phyloP scores from a whole-genome alignment of 2,797 vertebrate genomes.

The Poeciliopsis turneri region DNA sequence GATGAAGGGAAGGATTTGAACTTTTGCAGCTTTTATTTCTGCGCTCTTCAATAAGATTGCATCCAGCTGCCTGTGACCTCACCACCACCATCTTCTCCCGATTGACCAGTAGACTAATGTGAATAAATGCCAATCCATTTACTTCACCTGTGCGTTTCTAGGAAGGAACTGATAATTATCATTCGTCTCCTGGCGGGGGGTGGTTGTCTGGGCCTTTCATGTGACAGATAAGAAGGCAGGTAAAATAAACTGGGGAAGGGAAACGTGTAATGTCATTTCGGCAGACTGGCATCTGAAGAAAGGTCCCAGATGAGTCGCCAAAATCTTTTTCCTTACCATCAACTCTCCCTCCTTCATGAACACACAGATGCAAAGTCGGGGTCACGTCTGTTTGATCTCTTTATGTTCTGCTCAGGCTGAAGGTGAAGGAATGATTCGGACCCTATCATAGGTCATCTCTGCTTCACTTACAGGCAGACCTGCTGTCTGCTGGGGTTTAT shows the following conservation, averaged over 20 bases:
- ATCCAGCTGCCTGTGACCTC: conserved; percentile 21
- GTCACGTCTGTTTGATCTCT: conserved; percentile 68
- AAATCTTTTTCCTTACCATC: conserved; percentile 35
- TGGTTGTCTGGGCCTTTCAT: conserved; percentile 80
- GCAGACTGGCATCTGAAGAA: conserved; percentile 70
- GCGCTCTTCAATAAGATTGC: conserved; percentile 31
- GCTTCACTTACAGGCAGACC: conserved; percentile 23
- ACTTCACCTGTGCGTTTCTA: conserved; percentile 60
- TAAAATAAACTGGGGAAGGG: conserved; percentile 64
- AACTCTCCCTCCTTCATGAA: conserved; percentile 9
- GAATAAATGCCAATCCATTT: conserved; percentile 74
- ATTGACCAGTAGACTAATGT: conserved; percentile 62
- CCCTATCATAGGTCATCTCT: conserved; percentile 64
- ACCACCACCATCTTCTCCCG: conserved; percentile 32
- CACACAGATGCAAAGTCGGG: conserved; percentile 28
- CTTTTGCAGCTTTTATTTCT: conserved; percentile 26
- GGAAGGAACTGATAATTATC: conserved; percentile 71
- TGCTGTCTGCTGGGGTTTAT: conserved; percentile 33
- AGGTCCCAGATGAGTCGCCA: conserved; percentile 63
- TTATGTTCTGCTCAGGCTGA: conserved; percentile 64
- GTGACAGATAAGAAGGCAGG: conserved; percentile 76
- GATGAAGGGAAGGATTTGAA: conserved; percentile 31
- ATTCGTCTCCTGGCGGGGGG: conserved; percentile 65
- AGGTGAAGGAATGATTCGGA: conserved; percentile 52
- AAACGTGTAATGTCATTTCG: conserved; percentile 72